Percentiles rank a stretch among this genome's conserved stretches.
phyloP scores from a whole-genome alignment of 2,888 invertebrate species.

The Heliconius ismenius region DNA sequence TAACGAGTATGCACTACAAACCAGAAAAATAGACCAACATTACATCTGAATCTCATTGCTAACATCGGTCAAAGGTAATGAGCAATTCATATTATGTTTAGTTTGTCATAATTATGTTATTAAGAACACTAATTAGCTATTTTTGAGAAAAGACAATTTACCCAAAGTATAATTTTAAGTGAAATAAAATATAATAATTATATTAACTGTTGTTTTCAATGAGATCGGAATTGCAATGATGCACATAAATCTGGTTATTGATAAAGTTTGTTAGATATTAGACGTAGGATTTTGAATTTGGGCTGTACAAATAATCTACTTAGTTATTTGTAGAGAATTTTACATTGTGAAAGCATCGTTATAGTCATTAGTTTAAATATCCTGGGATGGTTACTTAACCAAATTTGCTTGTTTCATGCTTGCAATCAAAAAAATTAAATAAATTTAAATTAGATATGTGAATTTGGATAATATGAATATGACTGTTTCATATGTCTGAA shows the following conservation, averaged over 20 bases:
- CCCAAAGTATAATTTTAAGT: constrained; percentile 24
- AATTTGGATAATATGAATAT: constrained; percentile 19
- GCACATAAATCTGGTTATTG: constrained; percentile 59
- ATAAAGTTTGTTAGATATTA: constrained; percentile 76
- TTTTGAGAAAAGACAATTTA: constrained; percentile 27
- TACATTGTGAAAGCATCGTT: constrained; percentile 73
- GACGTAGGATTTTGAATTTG: constrained; percentile 77
- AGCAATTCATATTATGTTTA: constrained; percentile 52
- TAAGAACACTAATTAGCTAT: constrained; percentile 64
- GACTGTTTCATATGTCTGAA: constrained; percentile 17
- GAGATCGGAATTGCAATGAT: constrained; percentile 6
- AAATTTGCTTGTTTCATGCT: constrained; percentile 50
- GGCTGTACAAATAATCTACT: constrained; percentile 77
- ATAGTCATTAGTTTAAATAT: constrained; percentile 69
- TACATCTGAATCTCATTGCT: constrained; percentile 69
- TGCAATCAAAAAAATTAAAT: neutral
- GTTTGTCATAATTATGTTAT: constrained; percentile 46
- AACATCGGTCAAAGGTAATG: constrained; percentile 75
- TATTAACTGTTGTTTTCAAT: constrained; percentile 31
- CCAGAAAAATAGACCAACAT: constrained; percentile 48
- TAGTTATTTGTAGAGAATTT: constrained; percentile 79
- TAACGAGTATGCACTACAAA: constrained; percentile 21
- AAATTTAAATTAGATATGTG: constrained; percentile 8
- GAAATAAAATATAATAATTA: constrained; percentile 20
- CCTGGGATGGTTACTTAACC: constrained; percentile 62